Evolutionary conservation across 2,113 vertebrate genomes (phyloP).

Genomic region (Scomber colias): DNA sequence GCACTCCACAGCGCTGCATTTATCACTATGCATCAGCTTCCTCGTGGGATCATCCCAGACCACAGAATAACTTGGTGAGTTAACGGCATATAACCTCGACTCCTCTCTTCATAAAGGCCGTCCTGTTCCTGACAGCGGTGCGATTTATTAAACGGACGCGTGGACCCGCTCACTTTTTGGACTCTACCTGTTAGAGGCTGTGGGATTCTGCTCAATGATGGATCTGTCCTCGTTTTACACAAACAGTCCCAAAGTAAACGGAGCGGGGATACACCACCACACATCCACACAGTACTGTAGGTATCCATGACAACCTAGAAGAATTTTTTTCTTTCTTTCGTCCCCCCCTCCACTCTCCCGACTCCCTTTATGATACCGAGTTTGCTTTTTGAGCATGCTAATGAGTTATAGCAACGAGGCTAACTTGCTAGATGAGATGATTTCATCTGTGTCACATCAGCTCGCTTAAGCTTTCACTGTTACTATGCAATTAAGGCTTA

Average conservation of each 20-base stretch:
- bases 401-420: constrained; percentile 19
- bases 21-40: constrained; percentile 45
- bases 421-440: constrained; percentile 15
- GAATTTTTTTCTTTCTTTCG: background rate
- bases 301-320: constrained; percentile 69
- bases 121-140: constrained; percentile 32
- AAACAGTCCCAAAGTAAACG: constrained; percentile 50
- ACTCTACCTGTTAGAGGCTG: constrained; percentile 50
- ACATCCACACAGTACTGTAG: constrained; percentile 21
- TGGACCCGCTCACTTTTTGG: constrained; percentile 9
- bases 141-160: constrained; percentile 42
- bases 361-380: constrained; percentile 29
- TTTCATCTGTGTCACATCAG: constrained; percentile 24
- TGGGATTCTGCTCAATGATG: constrained; percentile 48
- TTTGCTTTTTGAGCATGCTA: constrained; percentile 31
- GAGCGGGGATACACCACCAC: constrained; percentile 11
- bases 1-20: constrained; percentile 50
- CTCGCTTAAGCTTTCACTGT: constrained; percentile 25
- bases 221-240: constrained; percentile 42
- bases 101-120: constrained; percentile 14
- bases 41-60: constrained; percentile 33
- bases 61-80: constrained; percentile 33
- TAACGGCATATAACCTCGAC: constrained; percentile 10
- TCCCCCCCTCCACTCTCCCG: background rate
- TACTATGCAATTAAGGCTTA: constrained; percentile 19